These are phyloP conservation scores for Ochotona princeps DNA, from an alignment of 2,113 vertebrate species.

Conservation along the genomic window DNA sequence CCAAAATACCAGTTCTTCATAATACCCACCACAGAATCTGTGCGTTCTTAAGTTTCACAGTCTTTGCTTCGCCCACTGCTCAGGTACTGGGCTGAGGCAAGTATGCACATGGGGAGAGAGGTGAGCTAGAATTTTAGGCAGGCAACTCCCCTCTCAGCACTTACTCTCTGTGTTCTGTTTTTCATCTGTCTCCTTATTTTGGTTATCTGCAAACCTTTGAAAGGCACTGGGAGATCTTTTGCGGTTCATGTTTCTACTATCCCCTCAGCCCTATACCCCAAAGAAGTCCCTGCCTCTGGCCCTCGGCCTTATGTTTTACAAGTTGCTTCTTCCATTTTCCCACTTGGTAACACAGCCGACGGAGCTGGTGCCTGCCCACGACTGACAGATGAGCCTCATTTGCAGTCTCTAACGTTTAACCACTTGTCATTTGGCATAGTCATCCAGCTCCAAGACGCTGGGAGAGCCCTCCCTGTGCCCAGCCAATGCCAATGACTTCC, in stretches of 20 bases:
- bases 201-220: neutral
- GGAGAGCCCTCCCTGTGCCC: neutral
- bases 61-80: neutral
- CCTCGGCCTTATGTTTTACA: neutral
- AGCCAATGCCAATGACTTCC: neutral
- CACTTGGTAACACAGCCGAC: slow-evolving; percentile 55
- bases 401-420: slow-evolving; percentile 57
- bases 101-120: neutral
- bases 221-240: neutral
- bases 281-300: neutral
- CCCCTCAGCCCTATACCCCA: neutral
- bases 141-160: neutral
- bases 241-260: neutral
- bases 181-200: neutral
- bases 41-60: neutral
- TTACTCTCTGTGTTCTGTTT: neutral
- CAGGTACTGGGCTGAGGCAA: neutral
- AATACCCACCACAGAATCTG: neutral
- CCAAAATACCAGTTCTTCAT: neutral
- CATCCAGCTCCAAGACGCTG: neutral
- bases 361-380: slow-evolving; percentile 46
- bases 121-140: neutral
- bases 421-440: slow-evolving; percentile 53
- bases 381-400: slow-evolving; percentile 64
- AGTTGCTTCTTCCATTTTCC: slow-evolving; percentile 21